Base-by-base conservation (phyloP, 2,888 invertebrate genomes). In the Dioctria rufipes region DNA sequence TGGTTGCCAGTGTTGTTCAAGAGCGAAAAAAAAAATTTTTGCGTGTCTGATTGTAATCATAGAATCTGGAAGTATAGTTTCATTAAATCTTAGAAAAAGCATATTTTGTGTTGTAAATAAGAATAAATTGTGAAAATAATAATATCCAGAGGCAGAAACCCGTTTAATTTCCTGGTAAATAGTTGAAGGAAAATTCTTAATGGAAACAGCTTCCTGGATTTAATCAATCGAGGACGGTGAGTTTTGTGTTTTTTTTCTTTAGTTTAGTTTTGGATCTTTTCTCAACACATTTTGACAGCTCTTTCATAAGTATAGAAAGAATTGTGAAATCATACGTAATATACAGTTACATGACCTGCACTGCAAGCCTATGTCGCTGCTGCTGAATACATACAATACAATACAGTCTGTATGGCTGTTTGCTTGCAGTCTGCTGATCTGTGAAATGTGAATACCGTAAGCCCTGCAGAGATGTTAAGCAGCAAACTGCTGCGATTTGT, bases 291-390 rank as follows among this genome's bases (percentile, higher is more conserved):
- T 77, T 77, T 77, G 77, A 77, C 77, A 77, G 77, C 37, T 63
- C 61, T 77, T 77, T 49, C n/a, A 39, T 63, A 49, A 46, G 77
- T 63, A 25, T 25, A 25, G 25, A 25, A 25, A 43, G 63, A 25
- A 37, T 43, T 46, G 46, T 63, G 63, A 61, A 43, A 49, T 77
- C 61, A 63, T 49, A 77, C 77, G 63, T 77, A 63, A 63, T 77
- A 77, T 63, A 77, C 77, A 77, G 77, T 77, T 77, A 77, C 49
- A 63, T 77, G 77, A 77, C 77, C 77, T 77, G 77, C 77, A 77
- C 69, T 63, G 63, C 6, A 37, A 3, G 37, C 39, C 37, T 25
- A 25, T 25, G 0, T 25, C 2, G 25, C 25, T 25, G 25, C 25
- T 25, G 2, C 25, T 63, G 63, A 37, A 11, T 39, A 40, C 40